Evolutionary conservation across 2,797 vertebrate species (phyloP).

Genomic region (Manis javanica): DNA sequence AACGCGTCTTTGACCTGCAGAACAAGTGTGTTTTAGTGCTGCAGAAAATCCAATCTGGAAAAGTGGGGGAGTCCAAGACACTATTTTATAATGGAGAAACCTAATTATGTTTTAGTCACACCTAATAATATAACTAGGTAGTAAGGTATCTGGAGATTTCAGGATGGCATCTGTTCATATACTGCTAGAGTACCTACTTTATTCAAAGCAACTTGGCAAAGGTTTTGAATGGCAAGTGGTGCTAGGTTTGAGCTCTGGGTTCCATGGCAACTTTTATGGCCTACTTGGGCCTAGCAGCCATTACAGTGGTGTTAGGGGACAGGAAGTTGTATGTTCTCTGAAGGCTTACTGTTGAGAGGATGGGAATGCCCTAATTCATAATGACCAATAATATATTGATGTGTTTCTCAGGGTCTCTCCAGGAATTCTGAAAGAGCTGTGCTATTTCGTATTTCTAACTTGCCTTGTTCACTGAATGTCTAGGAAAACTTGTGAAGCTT

Average conservation of each 20-base stretch:
- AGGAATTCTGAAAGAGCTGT: too few species aligned
- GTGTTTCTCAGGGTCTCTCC: slow-evolving; percentile 22
- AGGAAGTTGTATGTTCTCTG: not conserved
- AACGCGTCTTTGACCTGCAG: too few species aligned
- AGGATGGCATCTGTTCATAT: not conserved
- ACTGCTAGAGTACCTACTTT: not conserved
- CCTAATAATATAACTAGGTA: not conserved
- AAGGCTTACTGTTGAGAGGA: not conserved
- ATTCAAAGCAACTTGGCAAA: slow-evolving; percentile 40
- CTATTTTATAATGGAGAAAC: too few species aligned
- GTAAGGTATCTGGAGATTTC: slow-evolving; percentile 14
- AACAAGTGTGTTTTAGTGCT: too few species aligned
- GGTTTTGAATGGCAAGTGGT: slow-evolving; percentile 12
- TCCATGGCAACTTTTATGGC: not conserved
- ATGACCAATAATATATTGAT: not conserved
- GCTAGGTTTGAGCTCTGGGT: not conserved
- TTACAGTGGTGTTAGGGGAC: not conserved
- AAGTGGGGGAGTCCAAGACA: too few species aligned
- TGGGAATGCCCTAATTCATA: slow-evolving; percentile 16
- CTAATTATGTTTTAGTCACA: too few species aligned
- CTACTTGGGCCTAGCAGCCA: not conserved
- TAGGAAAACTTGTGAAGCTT: not conserved
- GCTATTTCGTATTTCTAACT: not conserved
- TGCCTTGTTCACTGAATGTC: not conserved
- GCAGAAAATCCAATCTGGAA: too few species aligned